Conservation (phyloP, 2,888 invertebrate species). For the Anagyrus pseudococci region DNA sequence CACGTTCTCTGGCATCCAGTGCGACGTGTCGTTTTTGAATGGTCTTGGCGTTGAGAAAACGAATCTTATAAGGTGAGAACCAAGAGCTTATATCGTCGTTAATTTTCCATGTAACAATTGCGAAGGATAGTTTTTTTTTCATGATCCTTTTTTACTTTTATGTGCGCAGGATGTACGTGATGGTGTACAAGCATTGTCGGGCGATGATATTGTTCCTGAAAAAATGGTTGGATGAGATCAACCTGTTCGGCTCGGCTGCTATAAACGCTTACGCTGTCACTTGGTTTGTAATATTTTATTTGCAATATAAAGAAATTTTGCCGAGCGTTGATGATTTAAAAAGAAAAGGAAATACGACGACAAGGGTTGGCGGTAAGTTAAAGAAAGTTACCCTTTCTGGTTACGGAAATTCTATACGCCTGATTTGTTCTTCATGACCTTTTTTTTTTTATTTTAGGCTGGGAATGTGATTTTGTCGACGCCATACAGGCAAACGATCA, state of each 20-base stretch:
- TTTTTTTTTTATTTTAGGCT: slow-evolving; percentile 48
- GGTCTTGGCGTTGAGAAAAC: slow-evolving; percentile 70
- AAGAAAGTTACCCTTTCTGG: no score
- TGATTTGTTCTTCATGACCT: background rate
- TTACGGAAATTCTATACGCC: no score
- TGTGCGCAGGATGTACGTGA: no score
- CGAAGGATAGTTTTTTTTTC: no score
- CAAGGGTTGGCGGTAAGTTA: slow-evolving; percentile 45
- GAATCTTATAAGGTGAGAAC: slow-evolving; percentile 57
- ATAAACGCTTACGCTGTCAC: slow-evolving; percentile 63
- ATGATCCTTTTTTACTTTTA: no score
- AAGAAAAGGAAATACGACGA: slow-evolving; percentile 37
- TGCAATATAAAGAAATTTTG: slow-evolving; percentile 55
- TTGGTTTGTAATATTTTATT: slow-evolving; percentile 34
- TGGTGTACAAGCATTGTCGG: no score
- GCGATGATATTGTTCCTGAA: slow-evolving; percentile 63
- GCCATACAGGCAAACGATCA: background rate
- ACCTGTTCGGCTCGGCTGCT: slow-evolving; percentile 46
- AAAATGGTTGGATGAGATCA: slow-evolving; percentile 67
- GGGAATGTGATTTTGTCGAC: slow-evolving; percentile 43
- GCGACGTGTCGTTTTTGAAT: slow-evolving; percentile 70
- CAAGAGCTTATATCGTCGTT: no score
- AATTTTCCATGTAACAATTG: slow-evolving; percentile 4
- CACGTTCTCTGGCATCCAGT: slow-evolving; percentile 62
- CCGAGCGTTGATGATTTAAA: slow-evolving; percentile 55